phyloP scores from a whole-genome alignment of 2,113 vertebrate genomes.

The Eptesicus fuscus region DNA sequence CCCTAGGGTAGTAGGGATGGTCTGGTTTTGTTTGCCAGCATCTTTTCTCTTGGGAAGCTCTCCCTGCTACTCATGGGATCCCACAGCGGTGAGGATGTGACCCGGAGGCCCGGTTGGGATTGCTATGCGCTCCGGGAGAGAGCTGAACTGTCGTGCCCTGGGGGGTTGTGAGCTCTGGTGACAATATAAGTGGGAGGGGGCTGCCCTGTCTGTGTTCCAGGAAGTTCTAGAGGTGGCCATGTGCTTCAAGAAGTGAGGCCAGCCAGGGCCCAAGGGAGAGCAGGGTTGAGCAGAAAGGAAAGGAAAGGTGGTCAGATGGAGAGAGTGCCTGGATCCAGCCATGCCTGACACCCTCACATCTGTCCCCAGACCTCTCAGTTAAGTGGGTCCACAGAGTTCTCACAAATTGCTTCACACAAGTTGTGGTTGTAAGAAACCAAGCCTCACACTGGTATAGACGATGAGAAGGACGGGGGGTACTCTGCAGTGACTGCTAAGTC shows the following conservation, averaged over 20 bases:
- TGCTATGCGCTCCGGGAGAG: not conserved
- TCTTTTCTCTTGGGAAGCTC: not conserved
- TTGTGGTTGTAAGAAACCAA: too few species aligned
- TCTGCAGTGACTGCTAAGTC: rapidly evolving
- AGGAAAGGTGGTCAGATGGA: not conserved
- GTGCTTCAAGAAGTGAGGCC: not conserved
- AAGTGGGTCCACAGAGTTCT: not conserved
- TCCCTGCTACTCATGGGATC: not conserved
- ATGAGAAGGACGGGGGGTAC: not conserved
- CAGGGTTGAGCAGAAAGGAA: not conserved
- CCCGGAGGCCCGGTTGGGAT: not conserved
- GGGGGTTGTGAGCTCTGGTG: rapidly evolving
- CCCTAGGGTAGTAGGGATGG: rapidly evolving
- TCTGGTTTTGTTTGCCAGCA: rapidly evolving
- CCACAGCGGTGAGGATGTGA: not conserved
- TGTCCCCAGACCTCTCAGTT: not conserved
- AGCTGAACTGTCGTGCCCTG: rapidly evolving
- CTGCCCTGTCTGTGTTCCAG: not conserved
- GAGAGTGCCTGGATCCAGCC: not conserved
- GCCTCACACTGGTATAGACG: too few species aligned
- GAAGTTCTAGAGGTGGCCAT: not conserved
- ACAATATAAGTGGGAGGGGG: not conserved
- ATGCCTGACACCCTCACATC: not conserved
- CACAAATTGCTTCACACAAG: not conserved
- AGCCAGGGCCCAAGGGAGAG: not conserved